Evolutionary conservation across 2,113 vertebrate genomes (phyloP).

Genomic region (Marmota monax): DNA sequence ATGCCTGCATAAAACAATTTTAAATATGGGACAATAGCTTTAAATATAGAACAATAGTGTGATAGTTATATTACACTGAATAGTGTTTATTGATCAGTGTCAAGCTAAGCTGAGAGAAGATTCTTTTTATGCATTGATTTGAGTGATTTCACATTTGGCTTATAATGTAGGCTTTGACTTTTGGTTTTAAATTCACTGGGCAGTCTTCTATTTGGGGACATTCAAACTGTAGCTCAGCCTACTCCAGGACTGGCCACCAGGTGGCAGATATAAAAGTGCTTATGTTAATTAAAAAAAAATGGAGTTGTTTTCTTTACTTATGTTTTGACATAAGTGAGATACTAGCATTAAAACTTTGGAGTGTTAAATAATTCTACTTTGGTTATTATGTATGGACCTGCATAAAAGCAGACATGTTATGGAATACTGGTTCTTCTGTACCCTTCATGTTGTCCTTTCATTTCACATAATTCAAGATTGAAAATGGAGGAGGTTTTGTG

Average conservation of each 20-base stretch:
- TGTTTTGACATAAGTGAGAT: neutral
- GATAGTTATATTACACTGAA: neutral
- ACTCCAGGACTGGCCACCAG: neutral
- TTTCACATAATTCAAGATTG: neutral
- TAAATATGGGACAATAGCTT: conserved; percentile 29
- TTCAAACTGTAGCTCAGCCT: neutral
- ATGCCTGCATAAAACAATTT: neutral
- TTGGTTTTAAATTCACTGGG: neutral
- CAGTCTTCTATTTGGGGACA: neutral
- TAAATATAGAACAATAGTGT: neutral
- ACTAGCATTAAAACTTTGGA: neutral
- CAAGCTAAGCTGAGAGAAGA: neutral
- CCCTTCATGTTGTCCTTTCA: neutral
- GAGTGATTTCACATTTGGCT: neutral
- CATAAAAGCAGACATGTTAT: conserved; percentile 21
- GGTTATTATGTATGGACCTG: neutral
- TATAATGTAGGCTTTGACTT: conserved; percentile 21
- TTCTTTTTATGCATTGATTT: conserved; percentile 34
- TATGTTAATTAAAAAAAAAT: neutral
- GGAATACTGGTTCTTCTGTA: neutral
- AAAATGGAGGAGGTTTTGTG: neutral
- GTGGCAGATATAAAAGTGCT: conserved; percentile 43
- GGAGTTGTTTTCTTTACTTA: neutral
- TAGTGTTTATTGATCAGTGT: neutral
- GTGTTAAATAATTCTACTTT: neutral